Base-by-base conservation (phyloP, 30 jellyfish, hydroid and myxozoan genomes). In the Catostylus mosaicus region DNA sequence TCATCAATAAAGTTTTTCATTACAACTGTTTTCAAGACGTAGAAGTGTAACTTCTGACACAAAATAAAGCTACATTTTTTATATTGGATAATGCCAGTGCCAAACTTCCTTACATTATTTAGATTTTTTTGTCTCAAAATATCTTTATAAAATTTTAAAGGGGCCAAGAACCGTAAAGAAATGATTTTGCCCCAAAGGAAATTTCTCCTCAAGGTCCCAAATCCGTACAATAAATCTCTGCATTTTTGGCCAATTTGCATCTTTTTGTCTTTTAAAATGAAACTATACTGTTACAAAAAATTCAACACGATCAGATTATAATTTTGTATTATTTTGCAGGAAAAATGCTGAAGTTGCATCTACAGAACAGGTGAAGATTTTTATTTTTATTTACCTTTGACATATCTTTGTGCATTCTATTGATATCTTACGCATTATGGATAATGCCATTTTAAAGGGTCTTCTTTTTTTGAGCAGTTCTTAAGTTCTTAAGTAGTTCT, bases 331-430 rank as follows among this genome's bases (percentile, higher is more conserved):
- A 48, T 48, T 48, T 66, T 77, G 37, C 75, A 88, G 96, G 47
- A 89, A 82, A 45, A 71, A 88, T 26, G 96, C 96, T 22, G 96
- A 88, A 40, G 69, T 56, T 16, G 85, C 96, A 32, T 60, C 88
- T 12, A 54, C 79, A 2, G 88, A 77, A 27, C 67, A 63, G 88
- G 88, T 77, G 30, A 75, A 20, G 23, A 31, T 23, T n/a, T 2
- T 37, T 11, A 3, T 24, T 31, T 11, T 31, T 32, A 3, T 6
- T 22, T 40, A 20, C 1, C 23, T 2, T 16, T 12, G 11, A 50
- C 20, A n/a, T 31, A 57, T 11, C 59, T 34, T 18, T 40, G 14
- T 5, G 24, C 20, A 16, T 4, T 27, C 14, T 23, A 2, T 2
- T 48, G 14, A 48, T 48, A 48, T 14, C 7, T 40, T 7, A 7